A percentile compares a stretch with the other conserved stretches of the same genome.
Evolutionary conservation across 2,888 invertebrate species (phyloP).

Genomic region (Heteropelma amictum): DNA sequence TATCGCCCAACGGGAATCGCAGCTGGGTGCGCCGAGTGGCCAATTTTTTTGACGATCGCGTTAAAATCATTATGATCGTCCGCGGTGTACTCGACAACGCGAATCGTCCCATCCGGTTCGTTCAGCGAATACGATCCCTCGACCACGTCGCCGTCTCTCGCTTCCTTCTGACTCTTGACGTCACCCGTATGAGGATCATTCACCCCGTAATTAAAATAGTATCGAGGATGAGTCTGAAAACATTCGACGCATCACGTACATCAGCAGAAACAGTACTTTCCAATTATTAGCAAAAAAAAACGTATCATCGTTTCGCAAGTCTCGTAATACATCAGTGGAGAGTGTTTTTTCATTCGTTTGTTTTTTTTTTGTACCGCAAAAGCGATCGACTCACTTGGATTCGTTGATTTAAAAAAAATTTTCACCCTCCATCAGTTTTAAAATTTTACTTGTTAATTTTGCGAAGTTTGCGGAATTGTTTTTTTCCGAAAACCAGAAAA

Average conservation of each 20-base stretch:
- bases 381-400: too few relatives aligned
- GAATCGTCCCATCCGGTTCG: conserved; percentile 71
- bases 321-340: too few relatives aligned
- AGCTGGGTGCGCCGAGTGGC: conserved; percentile 66
- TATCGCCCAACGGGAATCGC: conserved; percentile 41
- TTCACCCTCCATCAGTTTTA: too few relatives aligned
- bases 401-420: too few relatives aligned
- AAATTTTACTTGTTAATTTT: too few relatives aligned
- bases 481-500: too few relatives aligned
- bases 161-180: conserved; percentile 70
- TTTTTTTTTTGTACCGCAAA: too few relatives aligned
- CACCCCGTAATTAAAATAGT: conserved; percentile 71
- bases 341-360: too few relatives aligned
- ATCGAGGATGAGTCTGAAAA: conserved; percentile 68
- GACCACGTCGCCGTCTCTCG: conserved; percentile 70
- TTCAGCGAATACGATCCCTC: conserved; percentile 70
- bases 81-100: conserved; percentile 71
- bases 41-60: conserved; percentile 72
- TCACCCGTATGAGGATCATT: conserved; percentile 72
- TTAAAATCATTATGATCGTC: conserved; percentile 73
- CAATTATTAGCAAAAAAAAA: background rate
- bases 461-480: too few relatives aligned
- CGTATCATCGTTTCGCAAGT: too few relatives aligned
- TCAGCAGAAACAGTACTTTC: background rate
- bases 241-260: background rate